Conservation (phyloP, 1,140 invertebrate genomes). For the Potamilus streckersoni region DNA sequence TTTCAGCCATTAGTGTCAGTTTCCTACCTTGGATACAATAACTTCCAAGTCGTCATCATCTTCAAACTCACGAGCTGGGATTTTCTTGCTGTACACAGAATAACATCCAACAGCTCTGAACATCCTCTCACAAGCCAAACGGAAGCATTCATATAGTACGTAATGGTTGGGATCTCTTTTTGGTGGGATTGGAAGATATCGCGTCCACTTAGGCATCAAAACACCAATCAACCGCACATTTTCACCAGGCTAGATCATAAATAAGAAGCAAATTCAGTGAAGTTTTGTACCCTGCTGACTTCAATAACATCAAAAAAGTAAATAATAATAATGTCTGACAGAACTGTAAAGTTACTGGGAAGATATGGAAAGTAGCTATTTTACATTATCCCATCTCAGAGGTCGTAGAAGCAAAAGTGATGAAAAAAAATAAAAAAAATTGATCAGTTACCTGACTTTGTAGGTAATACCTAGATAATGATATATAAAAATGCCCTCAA, state of each 20-base stretch:
- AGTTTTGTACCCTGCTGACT: no score
- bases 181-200: slow-evolving; percentile 24
- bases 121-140: slow-evolving; percentile 33
- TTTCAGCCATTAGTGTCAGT: no score
- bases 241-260: slow-evolving; percentile 2
- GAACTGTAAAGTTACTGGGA: no score
- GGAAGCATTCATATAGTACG: slow-evolving; percentile 32
- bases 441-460: neutral
- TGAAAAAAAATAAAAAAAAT: slow-evolving; percentile 5
- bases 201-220: slow-evolving; percentile 18
- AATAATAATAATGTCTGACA: no score
- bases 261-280: no score
- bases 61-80: slow-evolving; percentile 25
- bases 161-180: slow-evolving; percentile 8
- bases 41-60: slow-evolving; percentile 17
- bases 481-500: neutral
- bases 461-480: no score
- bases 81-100: slow-evolving; percentile 25
- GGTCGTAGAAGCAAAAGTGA: no score
- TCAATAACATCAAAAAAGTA: no score
- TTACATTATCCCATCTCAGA: no score
- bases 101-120: slow-evolving; percentile 29
- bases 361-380: no score
- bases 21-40: slow-evolving; percentile 28
- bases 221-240: slow-evolving; percentile 23